Evolutionary conservation across 2,888 invertebrate species (phyloP), one percentile per base, ranked within the genome.

Genomic region (Caenorhabditis panamensis): DNA sequence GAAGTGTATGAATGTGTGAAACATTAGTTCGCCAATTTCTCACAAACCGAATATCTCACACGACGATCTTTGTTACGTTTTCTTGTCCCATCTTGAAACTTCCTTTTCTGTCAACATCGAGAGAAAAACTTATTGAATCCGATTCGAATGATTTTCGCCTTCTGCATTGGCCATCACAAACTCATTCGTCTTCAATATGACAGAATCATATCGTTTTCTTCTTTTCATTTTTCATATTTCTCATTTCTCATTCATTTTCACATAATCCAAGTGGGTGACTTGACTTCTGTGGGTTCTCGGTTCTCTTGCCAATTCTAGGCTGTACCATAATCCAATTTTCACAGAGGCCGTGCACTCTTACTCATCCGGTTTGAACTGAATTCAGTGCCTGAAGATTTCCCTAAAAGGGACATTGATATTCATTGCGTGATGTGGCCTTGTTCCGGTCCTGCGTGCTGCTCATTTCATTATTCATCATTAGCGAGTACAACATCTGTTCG

Each of bases 381-480:
- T n/a, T n/a, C n/a, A n/a, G n/a, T 11, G 2, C 13, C 8, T 47
- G 18, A 47, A 47, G 20, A 47, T 18, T n/a, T 47, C 16, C 2
- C 16, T 41, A 5, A 41, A 41, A 71, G 31, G 36, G 37, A 54
- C 71, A 72, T 63, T 72, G 47, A 72, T 62, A 72, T 72, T 56
- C 63, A 56, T 47, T 63, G 63, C 72, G 72, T 72, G 72, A 72
- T 72, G 53, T 47, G 56, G 54, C 26, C 62, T 56, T 54, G 47
- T 63, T 61, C 62, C 64, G 44, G 62, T 18, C n/a, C n/a, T n/a
- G n/a, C n/a, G n/a, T n/a, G n/a, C 49, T 22, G 59, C 75, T 75
- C 61, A 75, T 75, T 75, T 51, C 59, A 75, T 75, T 75, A 75
- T 75, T 75, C 31, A 66, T 66, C 66, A 66, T 75, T 66, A 56